Evolutionary conservation across 2,888 invertebrate species (phyloP), one percentile per base, ranked within the genome.

Genomic region (Melanotus villosus): DNA sequence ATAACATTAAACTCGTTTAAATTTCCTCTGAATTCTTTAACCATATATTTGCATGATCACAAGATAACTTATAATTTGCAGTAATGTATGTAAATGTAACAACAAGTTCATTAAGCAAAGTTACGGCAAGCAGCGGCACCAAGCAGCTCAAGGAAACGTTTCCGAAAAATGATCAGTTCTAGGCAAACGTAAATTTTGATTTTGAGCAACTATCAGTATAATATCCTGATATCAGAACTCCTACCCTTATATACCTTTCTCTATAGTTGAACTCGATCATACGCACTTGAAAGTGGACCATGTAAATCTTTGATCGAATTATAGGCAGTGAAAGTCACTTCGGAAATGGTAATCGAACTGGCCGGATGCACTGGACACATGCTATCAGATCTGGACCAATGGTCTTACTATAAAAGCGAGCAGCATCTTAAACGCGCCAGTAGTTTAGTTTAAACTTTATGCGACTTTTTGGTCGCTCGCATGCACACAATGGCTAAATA

Each of bases 361-460:
- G 71, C 59, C 75, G 54, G 71, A 74, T 73, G 71, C 47, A 76
- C 68, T 77, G 76, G 78, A 76, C 76, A 76, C 65, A 69, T 70
- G 72, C 75, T 76, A 75, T 76, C 75, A 74, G 76, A 78, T 77
- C 78, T 78, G 78, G 78, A 78, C 76, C 78, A 77, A 75, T 76
- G 75, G 72, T 73, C 70, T 65, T 71, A 74, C 72, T 78, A 78
- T 78, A 78, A 75, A 78, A 78, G 76, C 76, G 57, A 62, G 68
- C 65, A 63, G 43, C 64, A 62, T 65, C 70, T 65, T 70, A 73
- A 70, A 59, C 54, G 57, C 60, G 70, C 68, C 75, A 75, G 74
- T 77, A 77, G 77, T 77, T 68, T 75, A 75, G 75, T 74, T 74
- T 63, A 66, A 57, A 72, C 54, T 63, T 72, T 60, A n/a, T 45